Conservation (phyloP, 2,113 vertebrate genomes). For the Dasyurus viverrinus region DNA sequence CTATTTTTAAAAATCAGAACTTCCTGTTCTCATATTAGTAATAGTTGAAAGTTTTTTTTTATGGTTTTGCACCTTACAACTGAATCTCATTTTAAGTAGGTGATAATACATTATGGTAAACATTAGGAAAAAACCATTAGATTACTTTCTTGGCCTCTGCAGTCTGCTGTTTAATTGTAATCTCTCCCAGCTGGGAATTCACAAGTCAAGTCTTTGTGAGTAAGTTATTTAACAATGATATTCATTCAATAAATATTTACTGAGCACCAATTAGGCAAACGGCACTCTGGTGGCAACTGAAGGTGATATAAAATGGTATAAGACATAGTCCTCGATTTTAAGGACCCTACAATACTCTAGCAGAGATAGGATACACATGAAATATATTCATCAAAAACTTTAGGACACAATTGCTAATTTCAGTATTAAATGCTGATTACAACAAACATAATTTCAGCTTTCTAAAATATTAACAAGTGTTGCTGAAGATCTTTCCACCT, state of each 20-base stretch:
- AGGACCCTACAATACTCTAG: not conserved
- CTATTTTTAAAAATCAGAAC: not conserved
- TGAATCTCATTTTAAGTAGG: slow-evolving; percentile 47
- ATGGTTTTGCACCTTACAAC: slow-evolving; percentile 44
- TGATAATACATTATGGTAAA: slow-evolving; percentile 59
- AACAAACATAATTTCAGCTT: slow-evolving; percentile 72
- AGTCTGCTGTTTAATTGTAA: slow-evolving; percentile 70
- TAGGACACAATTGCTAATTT: slow-evolving; percentile 73
- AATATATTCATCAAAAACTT: slow-evolving; percentile 71
- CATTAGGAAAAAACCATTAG: slow-evolving; percentile 60
- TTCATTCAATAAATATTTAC: slow-evolving; percentile 63
- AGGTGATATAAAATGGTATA: not conserved
- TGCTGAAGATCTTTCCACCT: slow-evolving; percentile 31
- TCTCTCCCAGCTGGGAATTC: slow-evolving; percentile 67
- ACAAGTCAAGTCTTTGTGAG: slow-evolving; percentile 70
- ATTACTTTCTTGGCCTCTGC: slow-evolving; percentile 62
- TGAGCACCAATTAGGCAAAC: slow-evolving; percentile 31
- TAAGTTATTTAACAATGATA: slow-evolving; percentile 74
- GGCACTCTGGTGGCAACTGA: not conserved
- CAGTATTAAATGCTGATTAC: slow-evolving; percentile 77
- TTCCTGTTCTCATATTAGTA: slow-evolving; percentile 27
- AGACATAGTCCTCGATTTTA: not conserved
- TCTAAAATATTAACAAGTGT: slow-evolving; percentile 64
- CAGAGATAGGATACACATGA: slow-evolving; percentile 56
- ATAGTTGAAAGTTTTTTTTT: not conserved